Base-by-base conservation (phyloP, 2,113 vertebrate species). In the Gymnogyps californianus region DNA sequence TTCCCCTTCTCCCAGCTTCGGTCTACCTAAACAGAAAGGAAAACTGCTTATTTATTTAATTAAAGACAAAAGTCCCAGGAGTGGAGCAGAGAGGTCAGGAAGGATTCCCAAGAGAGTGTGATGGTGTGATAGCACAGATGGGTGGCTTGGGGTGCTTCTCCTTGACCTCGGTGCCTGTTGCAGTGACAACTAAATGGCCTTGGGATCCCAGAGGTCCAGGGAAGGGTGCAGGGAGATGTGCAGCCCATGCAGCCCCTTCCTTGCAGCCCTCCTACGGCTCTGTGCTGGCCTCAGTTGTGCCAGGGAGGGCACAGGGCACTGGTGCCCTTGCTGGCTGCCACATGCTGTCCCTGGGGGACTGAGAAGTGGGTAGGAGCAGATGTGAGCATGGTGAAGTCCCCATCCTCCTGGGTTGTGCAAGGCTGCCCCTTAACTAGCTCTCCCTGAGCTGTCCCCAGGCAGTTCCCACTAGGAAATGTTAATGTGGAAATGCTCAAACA, bases 401-500 rank as follows among this genome's bases (percentile, higher is more conserved):
- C 11, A 14, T n/a, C 28, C 29, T 80, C n/a, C 44, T 71, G 32
- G 20, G 38, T 0, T 78, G 40, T 42, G 52, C 49, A 44, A 90
- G 46, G 34, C 65, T 94, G 74, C 65, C 46, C 26, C 52, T 87
- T 75, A 81, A 87, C 77, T 57, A 7, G 21, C 9, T 58, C 15
- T 64, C 47, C n/a, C 28, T 14, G 66, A 46, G 49, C 34, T 40
- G 17, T 87, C 51, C 62, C 49, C 57, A 52, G 46, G 71, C 4
- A 1, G 36, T 59, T 92, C 46, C 74, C 26, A 18, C 58, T 62
- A 80, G 59, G 79, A 95, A 83, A 77, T 18, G 36, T 46, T 90
- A 36, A 86, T 13, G 24, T 83, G 75, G 79, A 83, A 92, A 74
- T 75, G 55, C 71, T 80, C 52, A 65, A 91, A 38, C 87, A 90